Base-by-base conservation (phyloP, 2,888 invertebrate genomes). In the Ellobium chinense region DNA sequence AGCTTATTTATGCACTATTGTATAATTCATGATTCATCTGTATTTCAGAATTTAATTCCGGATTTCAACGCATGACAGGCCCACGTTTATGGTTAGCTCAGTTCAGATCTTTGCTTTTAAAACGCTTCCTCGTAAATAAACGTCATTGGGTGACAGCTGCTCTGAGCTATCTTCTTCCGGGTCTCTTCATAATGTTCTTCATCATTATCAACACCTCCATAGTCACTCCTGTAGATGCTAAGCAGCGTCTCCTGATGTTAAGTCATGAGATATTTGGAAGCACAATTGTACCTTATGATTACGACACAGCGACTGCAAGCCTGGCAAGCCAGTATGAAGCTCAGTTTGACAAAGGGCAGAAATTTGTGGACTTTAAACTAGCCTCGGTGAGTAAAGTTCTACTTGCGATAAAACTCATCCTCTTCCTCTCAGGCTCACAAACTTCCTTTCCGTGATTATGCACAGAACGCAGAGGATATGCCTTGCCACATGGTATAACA, bases 91-190 rank as follows among this genome's bases (percentile, higher is more conserved):
- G 18, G 18, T 21, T 54, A 12, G 27, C 29, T 29, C 78, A 69
- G 56, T 60, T 78, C 9, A 68, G 37, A 37, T n/a, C 78, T 36
- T 39, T 78, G 62, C 24, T 78, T 24, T 12, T 39, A 14, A 78
- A 78, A 46, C 78, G 78, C 14, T 62, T n/a, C 29, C 56, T 78
- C 27, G 69, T 78, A 36, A n/a, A 60, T 5, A n/a, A 31, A 46
- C 34, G 37, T 3, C 78, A 78, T 62, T 62, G 69, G 69, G 2
- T 68, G 21, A 21, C 37, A n/a, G 63, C 78, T 2, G 12, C 69
- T 5, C 27, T 78, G 1, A 37, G 29, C 39, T 78, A 39, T 31
- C 24, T 54, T 34, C n/a, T 69, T 29, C 78, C 78, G 24, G 66
- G 68, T 29, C 58, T 37, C 21, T 24, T 78, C 2, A 14, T 78